Evolutionary conservation across 2,797 vertebrate species (phyloP), one percentile per base, ranked within the genome.

Genomic region (Myripristis jacobus): DNA sequence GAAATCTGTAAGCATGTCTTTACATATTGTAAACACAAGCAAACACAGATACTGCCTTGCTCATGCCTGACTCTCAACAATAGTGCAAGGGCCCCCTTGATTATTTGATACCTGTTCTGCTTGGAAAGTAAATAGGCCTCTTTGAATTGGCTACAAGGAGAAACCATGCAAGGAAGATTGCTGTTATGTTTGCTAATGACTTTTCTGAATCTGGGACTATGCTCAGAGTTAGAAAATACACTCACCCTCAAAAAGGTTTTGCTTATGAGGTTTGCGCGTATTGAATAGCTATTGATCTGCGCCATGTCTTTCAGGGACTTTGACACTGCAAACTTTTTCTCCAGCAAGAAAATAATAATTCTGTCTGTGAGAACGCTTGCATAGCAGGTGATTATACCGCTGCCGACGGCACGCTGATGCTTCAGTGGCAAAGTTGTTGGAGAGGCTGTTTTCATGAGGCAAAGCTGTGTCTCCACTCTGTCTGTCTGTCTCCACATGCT

Each of bases 171-270:
- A 66, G 54, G 56, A 64, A 24, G 51, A 34, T 48, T 71, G 66
- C 75, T 75, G 51, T 64, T 80, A 69, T 85, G 80, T 88, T 87
- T 91, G 67, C 79, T 86, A 88, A 89, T 88, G 83, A 67, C 63
- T 66, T 54, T 7, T 22, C 54, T 51, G 60, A 85, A 79, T 54
- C 67, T 73, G 72, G 65, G 71, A 80, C 81, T 83, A 76, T 88
- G 62, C 70, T 77, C 56, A 18, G 69, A 83, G 69, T 79, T 63
- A 66, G 43, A 75, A 84, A 87, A 80, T 57, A 80, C 63, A 73
- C 67, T 81, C 68, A 38, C 51, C 63, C 75, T 70, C 56, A 70
- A 82, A 87, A n/a, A n/a, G 79, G 66, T 74, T 81, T 47, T 24
- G 25, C 70, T 84, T 75, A 78, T 87, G 85, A 84, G 31, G 79